Conservation (phyloP, 2,888 invertebrate species). For the Caenorhabditis sp. region DNA sequence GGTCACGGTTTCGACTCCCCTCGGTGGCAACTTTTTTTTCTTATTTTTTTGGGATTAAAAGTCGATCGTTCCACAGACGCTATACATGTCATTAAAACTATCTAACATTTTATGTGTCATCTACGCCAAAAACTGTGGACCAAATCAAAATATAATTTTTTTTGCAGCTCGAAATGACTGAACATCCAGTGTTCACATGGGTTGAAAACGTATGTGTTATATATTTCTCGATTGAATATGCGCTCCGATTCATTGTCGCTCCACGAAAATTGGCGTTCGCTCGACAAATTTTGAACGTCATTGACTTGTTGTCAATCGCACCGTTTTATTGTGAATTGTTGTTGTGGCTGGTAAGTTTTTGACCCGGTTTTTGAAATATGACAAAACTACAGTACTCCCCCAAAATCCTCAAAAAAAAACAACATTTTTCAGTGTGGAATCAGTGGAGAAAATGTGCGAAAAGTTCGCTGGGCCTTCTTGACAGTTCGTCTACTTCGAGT, state of each 20-base stretch:
- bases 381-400: too few species aligned
- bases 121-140: neutral
- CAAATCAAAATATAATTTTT: slow-evolving; percentile 8
- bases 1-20: too few species aligned
- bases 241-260: slow-evolving; percentile 65
- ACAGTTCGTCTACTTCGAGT: slow-evolving; percentile 69
- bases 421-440: slow-evolving; percentile 60
- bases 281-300: slow-evolving; percentile 68
- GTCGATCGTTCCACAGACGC: too few species aligned
- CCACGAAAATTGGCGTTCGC: slow-evolving; percentile 62
- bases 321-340: slow-evolving; percentile 68
- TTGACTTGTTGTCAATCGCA: slow-evolving; percentile 65
- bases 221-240: slow-evolving; percentile 68
- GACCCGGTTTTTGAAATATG: too few species aligned
- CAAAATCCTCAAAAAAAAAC: neutral
- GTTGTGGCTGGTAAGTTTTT: slow-evolving; percentile 54
- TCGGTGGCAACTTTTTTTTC: too few species aligned
- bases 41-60: too few species aligned
- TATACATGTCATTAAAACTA: neutral
- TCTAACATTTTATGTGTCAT: neutral
- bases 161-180: slow-evolving; percentile 66
- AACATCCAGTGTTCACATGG: slow-evolving; percentile 70
- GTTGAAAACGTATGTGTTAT: slow-evolving; percentile 69
- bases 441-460: slow-evolving; percentile 67
- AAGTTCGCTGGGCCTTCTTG: slow-evolving; percentile 70